Conservation (phyloP, 2,888 invertebrate genomes). For the Spodoptera littoralis region DNA sequence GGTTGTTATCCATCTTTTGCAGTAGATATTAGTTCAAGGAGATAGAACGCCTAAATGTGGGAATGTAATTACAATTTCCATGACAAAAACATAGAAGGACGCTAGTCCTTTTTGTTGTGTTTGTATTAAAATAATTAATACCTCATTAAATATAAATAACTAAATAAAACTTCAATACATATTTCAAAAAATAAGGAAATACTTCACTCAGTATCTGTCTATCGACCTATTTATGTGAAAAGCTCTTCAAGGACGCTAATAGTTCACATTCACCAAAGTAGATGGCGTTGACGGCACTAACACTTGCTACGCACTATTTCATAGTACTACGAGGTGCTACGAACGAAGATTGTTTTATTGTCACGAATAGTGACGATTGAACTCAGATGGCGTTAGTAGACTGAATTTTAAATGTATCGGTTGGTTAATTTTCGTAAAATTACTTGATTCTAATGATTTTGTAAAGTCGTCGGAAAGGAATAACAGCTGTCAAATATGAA, state of each 20-base stretch:
- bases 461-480: no score
- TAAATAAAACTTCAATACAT: no score
- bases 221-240: background rate
- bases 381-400: constrained; percentile 42
- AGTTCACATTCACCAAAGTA: constrained; percentile 3
- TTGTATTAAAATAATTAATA: no score
- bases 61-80: no score
- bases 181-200: background rate
- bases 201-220: background rate
- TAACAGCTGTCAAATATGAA: no score
- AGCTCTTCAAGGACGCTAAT: no score
- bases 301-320: background rate
- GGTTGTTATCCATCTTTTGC: constrained; percentile 56
- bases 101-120: no score
- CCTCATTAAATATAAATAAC: no score
- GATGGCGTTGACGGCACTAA: constrained; percentile 20
- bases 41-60: no score
- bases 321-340: constrained; percentile 1
- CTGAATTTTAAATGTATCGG: background rate
- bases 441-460: no score
- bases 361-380: background rate
- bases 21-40: no score
- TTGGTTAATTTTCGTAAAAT: constrained; percentile 3
- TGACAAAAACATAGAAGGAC: no score
- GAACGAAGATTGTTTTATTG: background rate